These are phyloP conservation scores for Glaucidium brasilianum DNA, from an alignment of 2,113 vertebrate species.

Conservation along the genomic window DNA sequence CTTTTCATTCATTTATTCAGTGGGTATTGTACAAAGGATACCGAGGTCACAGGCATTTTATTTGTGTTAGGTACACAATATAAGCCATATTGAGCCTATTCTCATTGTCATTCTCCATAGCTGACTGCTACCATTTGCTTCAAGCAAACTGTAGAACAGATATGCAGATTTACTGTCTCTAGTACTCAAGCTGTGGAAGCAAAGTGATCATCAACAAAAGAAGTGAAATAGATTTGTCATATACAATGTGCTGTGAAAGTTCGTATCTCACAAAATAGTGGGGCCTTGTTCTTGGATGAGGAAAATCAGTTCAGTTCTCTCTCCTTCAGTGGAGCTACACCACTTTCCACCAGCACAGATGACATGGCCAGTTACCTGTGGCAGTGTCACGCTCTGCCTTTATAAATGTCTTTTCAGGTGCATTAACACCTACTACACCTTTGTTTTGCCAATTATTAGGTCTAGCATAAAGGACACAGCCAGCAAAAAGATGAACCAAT, in stretches of 20 bases:
- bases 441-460: no score
- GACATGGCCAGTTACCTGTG: not conserved
- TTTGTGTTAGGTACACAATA: not conserved
- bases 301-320: not conserved
- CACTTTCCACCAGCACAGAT: not conserved
- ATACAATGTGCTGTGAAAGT: not conserved
- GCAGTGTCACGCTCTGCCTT: not conserved
- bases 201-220: not conserved
- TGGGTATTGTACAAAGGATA: not conserved
- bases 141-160: not conserved
- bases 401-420: not conserved
- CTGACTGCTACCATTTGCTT: not conserved
- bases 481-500: no score
- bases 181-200: not conserved
- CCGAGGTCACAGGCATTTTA: not conserved
- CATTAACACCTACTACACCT: not conserved
- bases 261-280: not conserved
- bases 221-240: not conserved
- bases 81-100: not conserved
- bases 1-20: not conserved
- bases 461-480: no score
- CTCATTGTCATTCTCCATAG: not conserved
- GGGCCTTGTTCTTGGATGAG: not conserved
- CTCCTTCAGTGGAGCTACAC: not conserved
- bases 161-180: not conserved